phyloP scores from a whole-genome alignment of 2,888 invertebrate species.

The Acanthosepion esculentum region DNA sequence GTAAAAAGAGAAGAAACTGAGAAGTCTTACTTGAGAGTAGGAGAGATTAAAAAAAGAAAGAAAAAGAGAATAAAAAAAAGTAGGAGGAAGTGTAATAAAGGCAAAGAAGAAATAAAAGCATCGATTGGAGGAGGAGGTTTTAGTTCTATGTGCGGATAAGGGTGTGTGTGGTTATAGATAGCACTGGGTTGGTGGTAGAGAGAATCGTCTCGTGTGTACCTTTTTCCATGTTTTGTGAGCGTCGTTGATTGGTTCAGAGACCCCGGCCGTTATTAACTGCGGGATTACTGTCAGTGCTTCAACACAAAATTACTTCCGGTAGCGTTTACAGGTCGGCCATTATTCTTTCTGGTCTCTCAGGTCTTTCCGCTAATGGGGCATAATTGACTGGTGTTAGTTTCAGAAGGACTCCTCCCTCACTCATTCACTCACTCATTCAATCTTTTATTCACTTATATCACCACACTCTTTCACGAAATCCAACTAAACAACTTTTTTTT shows the following conservation, averaged over 20 bases:
- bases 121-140: background rate
- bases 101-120: background rate
- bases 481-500: background rate
- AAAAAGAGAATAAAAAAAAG: background rate
- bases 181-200: background rate
- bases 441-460: background rate
- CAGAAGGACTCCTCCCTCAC: background rate
- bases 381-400: slow-evolving; percentile 20
- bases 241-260: slow-evolving; percentile 20
- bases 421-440: background rate
- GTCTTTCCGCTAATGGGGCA: slow-evolving; percentile 8
- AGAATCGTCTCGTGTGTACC: background rate
- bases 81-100: background rate
- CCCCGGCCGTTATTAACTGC: slow-evolving; percentile 16
- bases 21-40: background rate
- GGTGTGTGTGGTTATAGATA: too few species aligned
- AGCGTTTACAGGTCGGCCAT: slow-evolving; percentile 20
- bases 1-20: background rate
- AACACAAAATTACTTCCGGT: slow-evolving; percentile 20
- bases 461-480: background rate
- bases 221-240: background rate
- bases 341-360: slow-evolving; percentile 4
- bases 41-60: background rate
- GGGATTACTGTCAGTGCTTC: slow-evolving; percentile 18
- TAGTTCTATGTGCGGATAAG: too few species aligned